Evolutionary conservation across 2,113 vertebrate species (phyloP).

Genomic region (Campylomormyrus tamandua): DNA sequence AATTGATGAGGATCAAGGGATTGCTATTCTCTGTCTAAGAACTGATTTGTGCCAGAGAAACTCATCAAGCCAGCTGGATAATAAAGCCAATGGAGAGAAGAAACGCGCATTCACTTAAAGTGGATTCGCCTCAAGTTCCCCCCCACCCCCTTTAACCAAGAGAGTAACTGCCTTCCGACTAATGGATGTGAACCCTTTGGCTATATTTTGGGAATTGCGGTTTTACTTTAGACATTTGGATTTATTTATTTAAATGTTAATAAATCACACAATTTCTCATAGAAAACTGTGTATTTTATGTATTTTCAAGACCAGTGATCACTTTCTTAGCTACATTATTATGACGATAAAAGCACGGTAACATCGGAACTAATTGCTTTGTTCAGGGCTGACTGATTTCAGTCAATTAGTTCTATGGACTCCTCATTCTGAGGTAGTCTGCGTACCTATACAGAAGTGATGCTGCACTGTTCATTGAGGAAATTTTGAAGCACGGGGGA

Average conservation of each 20-base stretch:
- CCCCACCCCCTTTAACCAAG: slow-evolving; percentile 7
- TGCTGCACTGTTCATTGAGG: not conserved
- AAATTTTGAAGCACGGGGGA: not conserved
- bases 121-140: slow-evolving; percentile 63
- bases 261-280: not conserved
- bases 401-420: not conserved
- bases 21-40: slow-evolving; percentile 82
- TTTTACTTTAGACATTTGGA: not conserved
- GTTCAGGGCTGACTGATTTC: not conserved
- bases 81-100: slow-evolving; percentile 68
- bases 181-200: slow-evolving; percentile 75
- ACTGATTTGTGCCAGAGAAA: slow-evolving; percentile 78
- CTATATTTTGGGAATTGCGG: slow-evolving; percentile 41
- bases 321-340: not conserved
- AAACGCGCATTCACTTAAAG: slow-evolving; percentile 70
- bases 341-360: not conserved
- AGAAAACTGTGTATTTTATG: not conserved
- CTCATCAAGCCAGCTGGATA: slow-evolving; percentile 77
- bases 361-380: not conserved
- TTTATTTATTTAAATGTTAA: not conserved
- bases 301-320: not conserved
- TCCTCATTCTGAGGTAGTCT: not conserved
- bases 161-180: slow-evolving; percentile 70
- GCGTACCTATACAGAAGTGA: not conserved
- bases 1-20: slow-evolving; percentile 95